Evolutionary conservation across 2,797 vertebrate species (phyloP), one percentile per base, ranked within the genome.

Genomic region (Nyctibius grandis): DNA sequence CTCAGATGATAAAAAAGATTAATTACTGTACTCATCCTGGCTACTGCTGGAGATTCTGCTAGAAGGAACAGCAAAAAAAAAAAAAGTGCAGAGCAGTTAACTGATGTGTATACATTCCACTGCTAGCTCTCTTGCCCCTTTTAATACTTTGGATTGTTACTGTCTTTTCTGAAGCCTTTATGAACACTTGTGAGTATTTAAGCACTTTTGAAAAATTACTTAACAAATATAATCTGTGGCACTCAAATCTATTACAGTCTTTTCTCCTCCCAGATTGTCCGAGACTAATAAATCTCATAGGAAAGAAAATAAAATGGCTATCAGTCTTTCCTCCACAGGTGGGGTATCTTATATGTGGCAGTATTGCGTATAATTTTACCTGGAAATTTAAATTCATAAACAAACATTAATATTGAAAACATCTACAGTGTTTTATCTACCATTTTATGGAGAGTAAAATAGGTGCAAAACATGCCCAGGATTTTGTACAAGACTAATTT

Each of bases 1-100:
- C 53, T 95, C 7, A 2, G 56, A 77, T 89, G 59, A 93, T 93
- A 83, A 94, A 92, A 93, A 85, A 85, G 74, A 94, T 92, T 85
- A 89, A 91, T 91, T 92, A 76, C 75, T 79, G 26, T 82, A 64
- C 36, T 94, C 34, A 70, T 90, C 69, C 67, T 76, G 69, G 33
- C 72, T 76, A 18, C 51, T 88, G n/a, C 36, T 92, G 59, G 77
- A 86, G 59, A 81, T 84, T 91, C 53, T 85, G 38, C 65, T 75
- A 53, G 63, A 67, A 95, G 51, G 33, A 96, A 26, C 9, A 79
- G 63, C 0, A 16, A 60, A 72, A 87, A 93, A 50, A 93, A 50
- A 78, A 47, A n/a, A n/a, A n/a, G 38, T 51, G 79, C 21, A 77
- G n/a, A 81, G 73, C 65, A 86, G 82, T 89, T 89, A 89, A 70